Conservation (phyloP, 2,113 vertebrate species). For the Myiagra hebetior region DNA sequence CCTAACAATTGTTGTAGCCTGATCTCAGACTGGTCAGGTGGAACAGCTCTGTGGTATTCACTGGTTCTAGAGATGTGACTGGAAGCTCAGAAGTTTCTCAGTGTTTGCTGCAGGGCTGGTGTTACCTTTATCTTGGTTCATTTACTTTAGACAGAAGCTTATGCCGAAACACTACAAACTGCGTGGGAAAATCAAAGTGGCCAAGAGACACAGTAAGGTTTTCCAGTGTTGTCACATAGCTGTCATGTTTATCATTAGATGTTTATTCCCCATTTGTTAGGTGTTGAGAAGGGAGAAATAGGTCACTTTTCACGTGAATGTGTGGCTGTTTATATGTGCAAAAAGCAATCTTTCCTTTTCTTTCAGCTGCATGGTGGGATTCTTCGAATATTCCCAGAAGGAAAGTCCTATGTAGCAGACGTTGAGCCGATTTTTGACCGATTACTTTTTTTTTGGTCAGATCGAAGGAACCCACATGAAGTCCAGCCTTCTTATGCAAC, state of each 20-base stretch:
- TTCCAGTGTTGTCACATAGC: not conserved
- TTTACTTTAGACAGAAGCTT: not conserved
- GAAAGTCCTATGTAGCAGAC: conserved; percentile 86
- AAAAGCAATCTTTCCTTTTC: not conserved
- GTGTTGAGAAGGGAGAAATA: not conserved
- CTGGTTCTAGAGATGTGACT: not conserved
- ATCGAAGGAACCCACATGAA: conserved; percentile 93
- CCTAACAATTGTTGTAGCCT: not conserved
- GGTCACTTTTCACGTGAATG: not conserved
- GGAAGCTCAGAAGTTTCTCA: not conserved
- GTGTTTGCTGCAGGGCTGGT: not conserved
- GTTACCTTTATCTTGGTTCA: not conserved
- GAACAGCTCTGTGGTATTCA: not conserved
- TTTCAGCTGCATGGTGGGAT: conserved; percentile 88
- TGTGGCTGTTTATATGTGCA: not conserved
- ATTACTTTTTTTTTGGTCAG: conserved; percentile 95
- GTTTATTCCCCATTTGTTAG: not conserved
- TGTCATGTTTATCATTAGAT: not conserved
- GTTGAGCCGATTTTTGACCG: conserved; percentile 92
- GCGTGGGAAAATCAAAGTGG: not conserved
- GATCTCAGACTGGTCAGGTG: not conserved
- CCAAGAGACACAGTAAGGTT: not conserved
- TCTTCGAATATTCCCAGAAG: conserved; percentile 92
- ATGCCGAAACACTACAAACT: not conserved
- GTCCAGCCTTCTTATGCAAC: conserved; percentile 90